These are phyloP conservation scores for Ptychodera flava DNA, from an alignment of 35 echinoderm and acorn worm genomes.

Conservation along the genomic window DNA sequence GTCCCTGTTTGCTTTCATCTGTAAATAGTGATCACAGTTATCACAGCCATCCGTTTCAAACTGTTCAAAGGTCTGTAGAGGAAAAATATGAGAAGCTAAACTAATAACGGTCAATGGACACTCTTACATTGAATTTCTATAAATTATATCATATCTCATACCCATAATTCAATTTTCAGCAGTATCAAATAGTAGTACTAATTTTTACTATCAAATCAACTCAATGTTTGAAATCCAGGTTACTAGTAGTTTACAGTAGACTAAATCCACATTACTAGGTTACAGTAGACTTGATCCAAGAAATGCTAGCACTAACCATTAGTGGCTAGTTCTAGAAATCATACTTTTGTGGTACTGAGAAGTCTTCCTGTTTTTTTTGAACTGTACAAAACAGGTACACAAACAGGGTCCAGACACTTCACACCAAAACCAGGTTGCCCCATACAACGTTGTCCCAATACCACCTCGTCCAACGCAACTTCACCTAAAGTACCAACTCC, in stretches of 20 bases:
- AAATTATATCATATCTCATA: not conserved
- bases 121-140: not conserved
- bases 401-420: too few species aligned
- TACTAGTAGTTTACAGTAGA: not conserved
- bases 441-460: too few species aligned
- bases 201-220: not conserved
- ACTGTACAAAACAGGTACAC: too few species aligned
- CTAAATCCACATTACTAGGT: too few species aligned
- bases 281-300: too few species aligned
- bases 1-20: constrained; percentile 96
- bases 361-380: too few species aligned
- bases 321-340: too few species aligned
- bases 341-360: too few species aligned
- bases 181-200: not conserved
- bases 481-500: too few species aligned
- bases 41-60: constrained; percentile 99
- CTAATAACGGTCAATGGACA: not conserved
- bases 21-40: constrained; percentile 87
- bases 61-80: constrained; percentile 67
- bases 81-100: not conserved
- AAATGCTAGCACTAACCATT: too few species aligned
- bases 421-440: too few species aligned
- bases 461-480: too few species aligned
- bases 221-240: not conserved
- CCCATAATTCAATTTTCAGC: not conserved